These are phyloP conservation scores for Nannoperca australis DNA, from an alignment of 2,797 vertebrate species.

Conservation along the genomic window DNA sequence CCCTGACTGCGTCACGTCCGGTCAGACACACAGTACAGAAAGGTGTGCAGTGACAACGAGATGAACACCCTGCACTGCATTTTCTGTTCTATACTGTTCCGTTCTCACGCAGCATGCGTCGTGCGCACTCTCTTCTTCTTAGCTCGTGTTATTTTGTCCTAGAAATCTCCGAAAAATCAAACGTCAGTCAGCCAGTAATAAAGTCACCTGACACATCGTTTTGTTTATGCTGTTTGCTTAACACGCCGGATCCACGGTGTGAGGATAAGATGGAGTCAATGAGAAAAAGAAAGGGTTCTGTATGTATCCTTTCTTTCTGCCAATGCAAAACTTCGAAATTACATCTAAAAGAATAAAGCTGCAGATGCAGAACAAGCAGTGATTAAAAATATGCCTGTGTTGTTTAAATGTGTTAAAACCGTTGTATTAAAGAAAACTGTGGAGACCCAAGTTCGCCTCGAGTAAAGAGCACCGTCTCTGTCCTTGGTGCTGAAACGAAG, in stretches of 20 bases:
- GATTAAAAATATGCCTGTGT: background rate
- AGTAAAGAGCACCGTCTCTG: conserved; percentile 57
- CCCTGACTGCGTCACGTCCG: conserved; percentile 76
- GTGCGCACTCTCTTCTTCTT: background rate
- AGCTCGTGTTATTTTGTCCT: background rate
- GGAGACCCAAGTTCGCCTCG: background rate
- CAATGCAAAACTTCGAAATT: background rate
- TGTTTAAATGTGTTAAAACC: background rate
- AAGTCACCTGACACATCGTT: background rate
- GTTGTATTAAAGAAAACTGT: background rate
- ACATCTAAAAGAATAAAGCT: background rate
- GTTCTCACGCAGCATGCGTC: no score
- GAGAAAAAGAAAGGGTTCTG: background rate
- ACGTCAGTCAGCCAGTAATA: background rate
- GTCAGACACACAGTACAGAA: conserved; percentile 47
- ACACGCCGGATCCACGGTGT: background rate
- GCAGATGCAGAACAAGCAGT: no score
- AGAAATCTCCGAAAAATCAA: background rate
- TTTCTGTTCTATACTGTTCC: conserved; percentile 6
- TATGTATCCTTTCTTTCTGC: background rate
- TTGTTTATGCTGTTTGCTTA: background rate
- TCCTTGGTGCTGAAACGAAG: conserved; percentile 85
- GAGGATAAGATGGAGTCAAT: background rate
- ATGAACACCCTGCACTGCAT: background rate
- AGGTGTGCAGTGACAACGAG: conserved; percentile 26